These are phyloP conservation scores for Orthonevra nobilis DNA, from an alignment of 2,888 invertebrate species.

Conservation along the genomic window DNA sequence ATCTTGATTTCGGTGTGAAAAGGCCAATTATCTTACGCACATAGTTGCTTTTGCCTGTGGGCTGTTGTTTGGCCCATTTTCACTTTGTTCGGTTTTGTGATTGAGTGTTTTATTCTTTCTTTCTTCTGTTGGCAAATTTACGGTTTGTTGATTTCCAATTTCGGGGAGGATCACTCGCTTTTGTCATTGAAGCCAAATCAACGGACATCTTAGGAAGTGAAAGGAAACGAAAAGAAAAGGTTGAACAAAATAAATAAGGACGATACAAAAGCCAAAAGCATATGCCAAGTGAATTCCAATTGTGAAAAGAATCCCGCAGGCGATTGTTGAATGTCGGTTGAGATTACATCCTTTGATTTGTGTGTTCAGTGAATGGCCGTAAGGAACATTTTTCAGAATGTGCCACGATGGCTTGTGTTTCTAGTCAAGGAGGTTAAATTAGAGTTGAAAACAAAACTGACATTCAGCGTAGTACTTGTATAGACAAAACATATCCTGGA, in stretches of 20 bases:
- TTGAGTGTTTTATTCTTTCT: constrained; percentile 18
- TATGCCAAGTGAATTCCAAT: constrained; percentile 5
- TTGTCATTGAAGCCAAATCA: constrained; percentile 38
- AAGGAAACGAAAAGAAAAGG: neutral
- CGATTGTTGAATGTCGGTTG: constrained; percentile 41
- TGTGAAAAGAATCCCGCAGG: neutral
- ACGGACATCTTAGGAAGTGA: neutral
- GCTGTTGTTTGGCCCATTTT: constrained; percentile 38
- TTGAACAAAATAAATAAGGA: too few relatives aligned
- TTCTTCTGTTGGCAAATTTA: constrained; percentile 44
- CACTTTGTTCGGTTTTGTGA: constrained; percentile 21
- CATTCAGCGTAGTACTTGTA: constrained; percentile 1
- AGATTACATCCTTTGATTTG: constrained; percentile 52
- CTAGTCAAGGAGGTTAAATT: constrained; percentile 50
- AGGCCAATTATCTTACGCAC: constrained; percentile 50
- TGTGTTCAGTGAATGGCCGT: constrained; percentile 15
- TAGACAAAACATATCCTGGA: constrained; percentile 4
- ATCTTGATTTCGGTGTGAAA: constrained; percentile 66
- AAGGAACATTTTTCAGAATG: too few relatives aligned
- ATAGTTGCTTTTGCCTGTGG: too few relatives aligned
- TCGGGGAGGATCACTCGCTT: constrained; percentile 56
- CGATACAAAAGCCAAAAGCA: neutral
- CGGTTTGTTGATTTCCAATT: constrained; percentile 56
- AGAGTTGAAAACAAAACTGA: constrained; percentile 25
- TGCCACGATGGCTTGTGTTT: too few relatives aligned